Evolutionary conservation across 2,888 invertebrate species (phyloP).

Genomic region (Eledona agricola): DNA sequence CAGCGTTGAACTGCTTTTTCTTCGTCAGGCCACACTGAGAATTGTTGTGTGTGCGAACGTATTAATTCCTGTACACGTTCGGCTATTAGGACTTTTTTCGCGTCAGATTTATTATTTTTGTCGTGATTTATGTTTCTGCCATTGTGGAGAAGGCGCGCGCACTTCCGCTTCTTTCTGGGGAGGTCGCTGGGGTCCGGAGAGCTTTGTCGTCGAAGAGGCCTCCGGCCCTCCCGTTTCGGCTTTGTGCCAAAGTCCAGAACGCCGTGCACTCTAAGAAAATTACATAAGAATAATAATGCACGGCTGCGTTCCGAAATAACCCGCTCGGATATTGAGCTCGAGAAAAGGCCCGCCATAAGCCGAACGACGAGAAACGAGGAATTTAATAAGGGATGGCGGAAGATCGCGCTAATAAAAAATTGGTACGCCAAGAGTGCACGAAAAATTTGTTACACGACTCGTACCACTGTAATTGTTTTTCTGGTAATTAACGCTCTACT

Average conservation of each 20-base stretch:
- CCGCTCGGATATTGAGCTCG: no score
- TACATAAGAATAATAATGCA: no score
- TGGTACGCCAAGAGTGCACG: no score
- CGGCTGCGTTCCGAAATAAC: no score
- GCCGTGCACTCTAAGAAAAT: no score
- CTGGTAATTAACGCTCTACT: constrained; percentile 7
- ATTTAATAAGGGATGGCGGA: no score
- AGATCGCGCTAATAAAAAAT: no score
- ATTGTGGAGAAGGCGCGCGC: constrained; percentile 16
- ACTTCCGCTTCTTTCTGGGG: constrained; percentile 3
- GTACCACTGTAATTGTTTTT: constrained; percentile 3
- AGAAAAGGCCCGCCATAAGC: no score
- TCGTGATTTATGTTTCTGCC: constrained; percentile 28
- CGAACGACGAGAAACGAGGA: no score
- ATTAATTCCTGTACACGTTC: constrained; percentile 25
- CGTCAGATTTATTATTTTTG: constrained; percentile 33
- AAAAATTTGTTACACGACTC: no score
- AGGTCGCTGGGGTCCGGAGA: constrained; percentile 8
- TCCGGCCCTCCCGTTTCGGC: constrained; percentile 6
- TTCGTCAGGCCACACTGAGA: constrained; percentile 25
- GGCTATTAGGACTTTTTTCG: constrained; percentile 30
- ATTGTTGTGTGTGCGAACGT: constrained; percentile 6
- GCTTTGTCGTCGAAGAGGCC: constrained; percentile 15
- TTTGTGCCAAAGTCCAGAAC: constrained; percentile 6
- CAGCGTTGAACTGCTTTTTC: no score